Evolutionary conservation across 2,113 vertebrate species (phyloP).

Genomic region (Hirundichthys speculiger): DNA sequence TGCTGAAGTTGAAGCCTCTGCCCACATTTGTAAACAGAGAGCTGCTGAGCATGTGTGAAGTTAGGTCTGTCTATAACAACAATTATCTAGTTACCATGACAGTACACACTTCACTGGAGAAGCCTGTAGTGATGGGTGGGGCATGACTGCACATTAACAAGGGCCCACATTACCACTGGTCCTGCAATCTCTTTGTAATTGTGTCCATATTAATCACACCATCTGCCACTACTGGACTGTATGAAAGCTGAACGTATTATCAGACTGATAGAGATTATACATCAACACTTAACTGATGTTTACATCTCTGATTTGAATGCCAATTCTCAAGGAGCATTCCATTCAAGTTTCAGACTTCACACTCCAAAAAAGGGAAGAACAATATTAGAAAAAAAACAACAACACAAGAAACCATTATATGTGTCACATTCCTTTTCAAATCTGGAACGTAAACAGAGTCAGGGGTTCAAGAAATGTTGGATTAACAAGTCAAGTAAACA

Average conservation of each 20-base stretch:
- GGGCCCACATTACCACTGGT: slow-evolving; percentile 29
- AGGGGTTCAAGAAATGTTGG: slow-evolving; percentile 1
- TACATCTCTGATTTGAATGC: slow-evolving; percentile 51
- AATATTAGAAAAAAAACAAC: slow-evolving; percentile 20
- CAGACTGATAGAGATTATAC: slow-evolving; percentile 28
- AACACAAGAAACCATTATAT: slow-evolving; percentile 7
- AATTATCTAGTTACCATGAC: slow-evolving; percentile 41
- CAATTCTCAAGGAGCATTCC: slow-evolving; percentile 31
- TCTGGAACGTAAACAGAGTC: slow-evolving; percentile 28
- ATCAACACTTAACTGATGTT: slow-evolving; percentile 55
- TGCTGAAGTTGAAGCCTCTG: not conserved
- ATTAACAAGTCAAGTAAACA: slow-evolving; percentile 1
- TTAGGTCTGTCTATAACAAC: slow-evolving; percentile 23
- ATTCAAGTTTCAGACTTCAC: slow-evolving; percentile 12
- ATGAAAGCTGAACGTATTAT: slow-evolving; percentile 22
- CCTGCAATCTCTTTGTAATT: slow-evolving; percentile 41
- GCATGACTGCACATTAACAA: slow-evolving; percentile 30
- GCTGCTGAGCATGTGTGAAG: not conserved
- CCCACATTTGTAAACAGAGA: slow-evolving; percentile 35
- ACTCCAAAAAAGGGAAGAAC: slow-evolving; percentile 24
- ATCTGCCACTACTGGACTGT: slow-evolving; percentile 61
- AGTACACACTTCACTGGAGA: slow-evolving; percentile 16
- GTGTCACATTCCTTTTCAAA: slow-evolving; percentile 3
- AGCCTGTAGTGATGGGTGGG: slow-evolving; percentile 30
- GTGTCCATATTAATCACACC: slow-evolving; percentile 61